Base-by-base conservation (phyloP, 2,113 vertebrate species). In the Progne subis region DNA sequence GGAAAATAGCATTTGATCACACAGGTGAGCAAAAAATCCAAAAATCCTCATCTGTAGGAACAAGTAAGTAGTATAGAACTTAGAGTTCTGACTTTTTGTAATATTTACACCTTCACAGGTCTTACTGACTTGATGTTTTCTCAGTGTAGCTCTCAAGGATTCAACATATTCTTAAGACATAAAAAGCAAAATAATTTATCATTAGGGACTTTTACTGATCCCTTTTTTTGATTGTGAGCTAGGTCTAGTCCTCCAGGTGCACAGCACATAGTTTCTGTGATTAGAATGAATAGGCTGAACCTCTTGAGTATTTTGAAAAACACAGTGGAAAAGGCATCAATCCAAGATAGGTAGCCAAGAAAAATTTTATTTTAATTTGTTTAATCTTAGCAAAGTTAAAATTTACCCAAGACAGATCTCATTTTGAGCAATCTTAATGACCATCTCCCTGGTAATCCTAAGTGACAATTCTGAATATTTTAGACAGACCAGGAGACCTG, bases 171-270 rank as follows among this genome's bases (percentile, higher is more conserved):
- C 23, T 79, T 78, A 37, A 67, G 29, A 92, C 77, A 47, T 81
- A 46, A 65, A 47, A 91, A 56, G 6, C 14, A 64, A 63, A 78
- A 9, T 32, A 53, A 11, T 68, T 82, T 43, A 50, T 67, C 11
- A 2, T 70, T 50, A 60, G 32, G 20, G 34, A 8, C 18, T 86
- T 91, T 11, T 56, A 56, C 26, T 60, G 53, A 44, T 82, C n/a
- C 16, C 20, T 1, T 0, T 64, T 34, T n/a, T 56, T 37, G 29
- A 46, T 44, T 4, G 0, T 39, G 14, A 26, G 13, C 26, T 56
- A 67, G 34, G 44, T 64, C 44, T 82, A 86, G 63, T 77, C 25
- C 6, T 93, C 13, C n/a, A 53, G 28, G 28, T 72, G 21, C 23
- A 32, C 2, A 8, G 6, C 25, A 25, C 13, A 10, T 56, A 14